Conservation (phyloP, 2,888 invertebrate genomes). For the Conchocele bisecta region DNA sequence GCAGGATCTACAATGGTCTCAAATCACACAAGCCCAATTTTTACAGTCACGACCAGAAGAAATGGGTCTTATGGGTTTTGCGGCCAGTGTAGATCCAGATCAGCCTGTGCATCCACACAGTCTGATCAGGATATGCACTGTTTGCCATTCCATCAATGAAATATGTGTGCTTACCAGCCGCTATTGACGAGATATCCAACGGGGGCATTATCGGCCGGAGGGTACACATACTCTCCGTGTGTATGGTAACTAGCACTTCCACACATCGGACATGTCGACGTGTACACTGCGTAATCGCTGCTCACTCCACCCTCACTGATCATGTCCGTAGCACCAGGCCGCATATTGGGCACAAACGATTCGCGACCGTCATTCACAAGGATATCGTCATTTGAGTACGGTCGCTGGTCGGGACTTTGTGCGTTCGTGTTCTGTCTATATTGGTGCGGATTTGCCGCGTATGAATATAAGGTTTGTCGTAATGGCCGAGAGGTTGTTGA, state of each 20-base stretch:
- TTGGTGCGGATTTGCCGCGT: slow-evolving; percentile 51
- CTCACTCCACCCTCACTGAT: slow-evolving; percentile 33
- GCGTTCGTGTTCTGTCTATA: slow-evolving; percentile 1
- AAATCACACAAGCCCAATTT: no score
- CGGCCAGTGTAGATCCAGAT: no score
- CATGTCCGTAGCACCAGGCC: slow-evolving; percentile 46
- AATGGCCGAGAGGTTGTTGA: slow-evolving; percentile 37
- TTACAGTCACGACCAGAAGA: no score
- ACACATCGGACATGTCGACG: slow-evolving; percentile 68
- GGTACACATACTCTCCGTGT: slow-evolving; percentile 65
- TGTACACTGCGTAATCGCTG: slow-evolving; percentile 51
- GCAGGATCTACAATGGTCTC: no score
- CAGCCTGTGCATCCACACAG: no score
- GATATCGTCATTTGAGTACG: slow-evolving; percentile 63
- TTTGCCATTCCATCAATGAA: no score
- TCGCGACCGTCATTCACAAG: slow-evolving; percentile 54
- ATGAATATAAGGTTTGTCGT: slow-evolving; percentile 57
- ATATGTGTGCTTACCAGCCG: no score
- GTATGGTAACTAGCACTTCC: slow-evolving; percentile 67
- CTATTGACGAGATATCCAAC: slow-evolving; percentile 49
- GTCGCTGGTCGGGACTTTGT: slow-evolving; percentile 49
- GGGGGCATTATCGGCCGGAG: slow-evolving; percentile 45
- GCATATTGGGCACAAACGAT: slow-evolving; percentile 44
- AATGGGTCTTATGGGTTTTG: no score
- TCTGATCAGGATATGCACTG: no score